Percentiles rank a stretch among this genome's conserved stretches.
Evolutionary conservation across 2,113 vertebrate genomes (phyloP).

Genomic region (Madoqua kirkii): DNA sequence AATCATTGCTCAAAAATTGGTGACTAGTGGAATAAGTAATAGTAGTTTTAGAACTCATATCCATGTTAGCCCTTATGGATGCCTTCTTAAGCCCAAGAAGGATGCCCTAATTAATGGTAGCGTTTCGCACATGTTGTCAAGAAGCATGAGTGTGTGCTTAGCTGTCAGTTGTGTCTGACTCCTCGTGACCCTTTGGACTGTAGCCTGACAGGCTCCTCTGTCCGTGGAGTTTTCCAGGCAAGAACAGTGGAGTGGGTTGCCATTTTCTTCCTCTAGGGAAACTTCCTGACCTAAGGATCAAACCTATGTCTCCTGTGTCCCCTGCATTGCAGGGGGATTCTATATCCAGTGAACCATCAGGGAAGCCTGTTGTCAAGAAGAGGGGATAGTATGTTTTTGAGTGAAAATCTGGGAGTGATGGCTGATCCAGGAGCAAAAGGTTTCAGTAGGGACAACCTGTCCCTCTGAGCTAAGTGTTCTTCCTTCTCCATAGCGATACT

Average conservation of each 20-base stretch:
- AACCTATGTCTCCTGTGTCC: not conserved
- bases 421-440: not conserved
- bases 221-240: not conserved
- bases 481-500: not conserved
- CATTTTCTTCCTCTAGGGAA: not conserved
- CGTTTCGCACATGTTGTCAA: not conserved
- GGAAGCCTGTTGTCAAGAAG: not conserved
- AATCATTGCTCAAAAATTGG: not conserved
- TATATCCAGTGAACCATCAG: not conserved
- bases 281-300: not conserved
- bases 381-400: not conserved
- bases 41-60: not conserved
- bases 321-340: not conserved
- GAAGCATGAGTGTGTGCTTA: not conserved
- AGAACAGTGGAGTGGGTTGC: not conserved
- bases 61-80: not conserved
- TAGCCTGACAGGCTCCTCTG: not conserved
- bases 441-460: not conserved
- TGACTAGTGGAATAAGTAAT: not conserved
- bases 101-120: not conserved
- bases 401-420: not conserved
- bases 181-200: not conserved
- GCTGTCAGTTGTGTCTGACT: not conserved
- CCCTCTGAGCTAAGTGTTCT: not conserved
- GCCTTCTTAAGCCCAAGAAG: not conserved